Evolutionary conservation across 2,888 invertebrate species (phyloP).

Genomic region (Microplitis manilae): DNA sequence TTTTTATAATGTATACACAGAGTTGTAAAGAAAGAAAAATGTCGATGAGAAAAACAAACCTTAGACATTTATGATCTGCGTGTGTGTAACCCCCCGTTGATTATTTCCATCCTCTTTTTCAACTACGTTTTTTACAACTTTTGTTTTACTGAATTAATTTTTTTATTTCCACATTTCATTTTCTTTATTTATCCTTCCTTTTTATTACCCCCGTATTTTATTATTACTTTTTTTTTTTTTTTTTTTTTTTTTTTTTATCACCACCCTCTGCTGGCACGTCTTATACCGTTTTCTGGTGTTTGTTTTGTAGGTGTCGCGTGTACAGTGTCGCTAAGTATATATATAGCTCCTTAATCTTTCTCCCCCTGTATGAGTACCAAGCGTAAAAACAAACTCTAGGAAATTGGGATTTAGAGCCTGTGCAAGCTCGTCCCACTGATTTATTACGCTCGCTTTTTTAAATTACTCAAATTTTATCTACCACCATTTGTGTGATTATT

Average conservation of each 20-base stretch:
- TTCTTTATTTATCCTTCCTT: neutral
- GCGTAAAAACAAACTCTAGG: slow-evolving; percentile 19
- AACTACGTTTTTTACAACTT: too few species aligned
- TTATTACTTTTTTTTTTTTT: too few species aligned
- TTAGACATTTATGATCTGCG: slow-evolving; percentile 29
- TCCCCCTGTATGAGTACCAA: neutral
- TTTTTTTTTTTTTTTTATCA: too few species aligned
- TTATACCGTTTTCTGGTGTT: slow-evolving; percentile 25
- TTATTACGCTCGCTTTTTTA: slow-evolving; percentile 8
- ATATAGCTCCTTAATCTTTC: slow-evolving; percentile 3
- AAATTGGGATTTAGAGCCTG: slow-evolving; percentile 22
- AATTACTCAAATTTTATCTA: neutral
- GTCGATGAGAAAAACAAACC: slow-evolving; percentile 32
- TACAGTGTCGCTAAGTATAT: slow-evolving; percentile 6
- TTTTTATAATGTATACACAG: neutral
- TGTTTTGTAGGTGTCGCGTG: slow-evolving; percentile 29
- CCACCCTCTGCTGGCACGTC: neutral
- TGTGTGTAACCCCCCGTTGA: neutral
- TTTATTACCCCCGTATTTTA: too few species aligned
- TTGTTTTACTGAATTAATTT: neutral
- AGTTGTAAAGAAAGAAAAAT: slow-evolving; percentile 5
- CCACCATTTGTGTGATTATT: neutral
- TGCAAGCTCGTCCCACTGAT: slow-evolving; percentile 15
- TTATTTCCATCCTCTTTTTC: too few species aligned
- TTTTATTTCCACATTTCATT: neutral